A percentile compares a stretch with the other conserved stretches of the same genome.
These are phyloP conservation scores for Cavia aperea DNA, from an alignment of 2,113 vertebrate genomes.

Conservation along the genomic window DNA sequence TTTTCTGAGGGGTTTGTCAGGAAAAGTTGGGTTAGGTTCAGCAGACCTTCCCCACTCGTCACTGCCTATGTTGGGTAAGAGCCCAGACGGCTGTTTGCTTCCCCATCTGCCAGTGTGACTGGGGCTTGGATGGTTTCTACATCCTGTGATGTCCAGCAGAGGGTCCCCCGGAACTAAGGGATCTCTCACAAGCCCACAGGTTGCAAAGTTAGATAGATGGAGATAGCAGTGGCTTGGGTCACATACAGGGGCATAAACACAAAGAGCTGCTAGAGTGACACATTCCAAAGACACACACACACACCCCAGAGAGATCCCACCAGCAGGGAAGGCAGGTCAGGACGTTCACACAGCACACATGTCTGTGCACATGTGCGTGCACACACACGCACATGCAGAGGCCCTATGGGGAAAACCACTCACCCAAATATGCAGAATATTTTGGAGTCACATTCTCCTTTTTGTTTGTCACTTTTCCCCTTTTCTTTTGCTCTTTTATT, in stretches of 20 bases:
- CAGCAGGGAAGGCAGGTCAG: not conserved
- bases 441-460: not conserved
- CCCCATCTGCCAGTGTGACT: not conserved
- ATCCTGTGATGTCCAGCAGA: not conserved
- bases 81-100: not conserved
- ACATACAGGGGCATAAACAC: not conserved
- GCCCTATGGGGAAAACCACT: not conserved
- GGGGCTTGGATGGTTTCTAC: not conserved
- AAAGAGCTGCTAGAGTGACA: not conserved
- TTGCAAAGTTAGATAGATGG: not conserved
- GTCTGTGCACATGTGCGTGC: fast-evolving
- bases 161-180: not conserved
- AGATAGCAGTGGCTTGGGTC: not conserved
- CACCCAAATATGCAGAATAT: not conserved
- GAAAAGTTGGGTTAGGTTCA: not conserved
- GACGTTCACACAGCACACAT: not conserved
- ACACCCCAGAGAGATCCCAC: too few species aligned
- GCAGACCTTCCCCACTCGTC: not conserved
- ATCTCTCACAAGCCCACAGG: not conserved
- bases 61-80: not conserved
- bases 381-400: too few species aligned
- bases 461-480: not conserved
- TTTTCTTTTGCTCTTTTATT: not conserved
- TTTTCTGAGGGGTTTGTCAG: not conserved
- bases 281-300: not conserved